Percentiles rank a stretch among this genome's conserved stretches.
Conservation (phyloP, 2,113 vertebrate genomes). For the Climacteris rufus region DNA sequence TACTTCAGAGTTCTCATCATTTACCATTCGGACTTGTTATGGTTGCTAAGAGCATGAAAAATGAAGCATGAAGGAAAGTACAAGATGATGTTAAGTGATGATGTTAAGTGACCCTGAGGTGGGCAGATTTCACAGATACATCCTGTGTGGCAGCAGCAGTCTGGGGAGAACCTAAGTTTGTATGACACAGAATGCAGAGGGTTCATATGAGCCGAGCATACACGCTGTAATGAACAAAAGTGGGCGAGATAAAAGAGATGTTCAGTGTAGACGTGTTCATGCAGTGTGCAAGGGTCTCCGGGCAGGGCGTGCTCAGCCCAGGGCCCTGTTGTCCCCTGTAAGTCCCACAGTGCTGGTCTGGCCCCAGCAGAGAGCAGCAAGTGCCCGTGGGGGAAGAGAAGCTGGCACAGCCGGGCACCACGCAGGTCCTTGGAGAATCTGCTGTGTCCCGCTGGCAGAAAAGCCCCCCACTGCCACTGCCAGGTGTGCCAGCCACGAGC, state of each 20-base stretch:
- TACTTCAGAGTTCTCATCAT: not conserved
- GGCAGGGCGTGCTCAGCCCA: fast-evolving
- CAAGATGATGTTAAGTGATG: not conserved
- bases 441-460: not conserved
- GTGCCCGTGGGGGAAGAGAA: not conserved
- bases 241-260: not conserved
- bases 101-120: no score
- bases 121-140: not conserved
- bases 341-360: not conserved
- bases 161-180: not conserved
- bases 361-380: fast-evolving
- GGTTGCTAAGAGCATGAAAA: not conserved
- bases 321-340: not conserved
- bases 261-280: fast-evolving
- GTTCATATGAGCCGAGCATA: not conserved
- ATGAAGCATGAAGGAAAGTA: not conserved
- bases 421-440: not conserved
- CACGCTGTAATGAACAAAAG: no score
- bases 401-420: fast-evolving
- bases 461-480: not conserved
- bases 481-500: not conserved
- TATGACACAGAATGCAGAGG: not conserved
- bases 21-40: not conserved
- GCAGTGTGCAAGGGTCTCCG: not conserved
- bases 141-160: not conserved